phyloP scores from a whole-genome alignment of 35 echinoderm and acorn worm species.

The Heliocidaris erythrogramma region DNA sequence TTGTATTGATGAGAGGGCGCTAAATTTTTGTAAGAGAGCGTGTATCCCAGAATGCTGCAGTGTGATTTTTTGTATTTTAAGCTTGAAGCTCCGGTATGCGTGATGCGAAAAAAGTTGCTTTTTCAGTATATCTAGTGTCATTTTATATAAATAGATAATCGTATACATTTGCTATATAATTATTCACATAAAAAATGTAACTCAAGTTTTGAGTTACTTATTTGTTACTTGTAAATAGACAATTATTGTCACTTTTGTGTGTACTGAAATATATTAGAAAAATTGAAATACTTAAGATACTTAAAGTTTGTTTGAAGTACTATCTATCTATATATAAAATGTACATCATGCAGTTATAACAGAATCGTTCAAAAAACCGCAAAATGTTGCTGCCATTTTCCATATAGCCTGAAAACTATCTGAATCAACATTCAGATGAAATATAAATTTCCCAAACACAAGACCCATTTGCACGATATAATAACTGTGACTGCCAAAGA shows the following conservation, averaged over 20 bases:
- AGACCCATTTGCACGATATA: not conserved
- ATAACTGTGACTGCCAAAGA: not conserved
- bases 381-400: conserved; percentile 22
- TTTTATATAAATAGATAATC: conserved; percentile 56
- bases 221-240: conserved; percentile 51
- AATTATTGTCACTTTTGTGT: conserved; percentile 47
- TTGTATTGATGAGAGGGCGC: not conserved
- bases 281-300: conserved; percentile 55
- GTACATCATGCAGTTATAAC: conserved; percentile 49
- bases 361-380: conserved; percentile 6
- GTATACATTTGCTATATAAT: conserved; percentile 54
- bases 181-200: conserved; percentile 31
- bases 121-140: conserved; percentile 46
- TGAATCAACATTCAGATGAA: not conserved
- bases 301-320: conserved; percentile 54
- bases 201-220: conserved; percentile 40
- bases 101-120: conserved; percentile 39
- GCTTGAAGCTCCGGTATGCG: conserved; percentile 49
- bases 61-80: conserved; percentile 51
- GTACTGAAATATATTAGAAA: conserved; percentile 55
- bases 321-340: conserved; percentile 51
- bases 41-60: conserved; percentile 45
- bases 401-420: not conserved
- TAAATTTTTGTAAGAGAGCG: conserved; percentile 27
- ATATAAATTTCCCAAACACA: not conserved